A percentile compares a stretch with the other conserved stretches of the same genome.
Evolutionary conservation across 2,888 invertebrate species (phyloP).

Genomic region (Leuctra nigra): DNA sequence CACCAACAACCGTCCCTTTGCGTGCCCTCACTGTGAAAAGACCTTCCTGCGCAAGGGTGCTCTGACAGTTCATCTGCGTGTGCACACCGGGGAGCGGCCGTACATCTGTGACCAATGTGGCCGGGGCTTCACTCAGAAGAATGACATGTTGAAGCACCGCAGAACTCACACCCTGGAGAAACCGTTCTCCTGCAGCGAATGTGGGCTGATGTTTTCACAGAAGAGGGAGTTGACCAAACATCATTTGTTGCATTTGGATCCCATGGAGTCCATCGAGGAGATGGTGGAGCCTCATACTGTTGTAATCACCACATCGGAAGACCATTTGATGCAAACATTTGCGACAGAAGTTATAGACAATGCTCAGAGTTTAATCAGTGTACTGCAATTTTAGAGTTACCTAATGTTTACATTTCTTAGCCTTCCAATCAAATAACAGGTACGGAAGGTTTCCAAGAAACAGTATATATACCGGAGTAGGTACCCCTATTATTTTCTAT

Average conservation of each 20-base stretch:
- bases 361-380: too few relatives aligned
- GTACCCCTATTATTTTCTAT: too few relatives aligned
- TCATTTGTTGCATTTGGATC: not conserved
- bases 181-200: not conserved
- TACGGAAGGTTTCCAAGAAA: too few relatives aligned
- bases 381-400: too few relatives aligned
- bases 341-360: not conserved
- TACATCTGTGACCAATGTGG: slow-evolving; percentile 33
- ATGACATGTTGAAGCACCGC: slow-evolving; percentile 37
- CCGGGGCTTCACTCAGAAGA: slow-evolving; percentile 33
- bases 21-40: slow-evolving; percentile 34
- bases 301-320: not conserved
- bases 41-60: slow-evolving; percentile 33
- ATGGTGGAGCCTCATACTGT: not conserved
- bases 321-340: not conserved
- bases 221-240: not conserved
- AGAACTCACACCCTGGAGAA: slow-evolving; percentile 20
- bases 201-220: not conserved
- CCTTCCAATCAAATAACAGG: too few relatives aligned
- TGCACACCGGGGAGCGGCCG: slow-evolving; percentile 37
- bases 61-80: slow-evolving; percentile 35
- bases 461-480: too few relatives aligned
- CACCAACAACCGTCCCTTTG: slow-evolving; percentile 30
- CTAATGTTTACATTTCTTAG: too few relatives aligned
- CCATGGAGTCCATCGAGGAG: not conserved